Conservation (phyloP, 2,113 vertebrate genomes). For the Brevimyrus niger region DNA sequence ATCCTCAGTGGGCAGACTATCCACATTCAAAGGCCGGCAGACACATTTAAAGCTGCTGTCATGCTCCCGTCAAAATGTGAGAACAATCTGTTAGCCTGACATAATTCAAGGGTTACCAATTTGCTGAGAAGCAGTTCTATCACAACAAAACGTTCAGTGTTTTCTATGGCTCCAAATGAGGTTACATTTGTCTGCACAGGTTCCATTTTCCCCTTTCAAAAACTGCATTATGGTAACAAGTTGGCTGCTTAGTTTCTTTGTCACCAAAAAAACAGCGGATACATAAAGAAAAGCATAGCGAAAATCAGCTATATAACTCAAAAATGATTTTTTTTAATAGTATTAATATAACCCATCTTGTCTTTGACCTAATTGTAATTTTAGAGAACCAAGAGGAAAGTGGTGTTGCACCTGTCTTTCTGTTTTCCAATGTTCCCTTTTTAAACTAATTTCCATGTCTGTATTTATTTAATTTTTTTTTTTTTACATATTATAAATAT, state of each 20-base stretch:
- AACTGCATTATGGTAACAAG: background rate
- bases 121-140: background rate
- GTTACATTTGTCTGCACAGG: background rate
- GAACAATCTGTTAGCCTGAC: background rate
- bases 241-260: background rate
- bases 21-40: background rate
- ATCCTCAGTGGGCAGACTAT: background rate
- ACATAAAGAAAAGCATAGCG: background rate
- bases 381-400: background rate
- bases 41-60: background rate
- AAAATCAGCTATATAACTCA: background rate
- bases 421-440: background rate
- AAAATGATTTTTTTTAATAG: background rate
- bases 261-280: background rate
- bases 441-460: background rate
- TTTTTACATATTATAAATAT: background rate
- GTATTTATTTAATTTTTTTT: too few species aligned
- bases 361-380: background rate
- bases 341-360: background rate
- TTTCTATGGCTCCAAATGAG: background rate
- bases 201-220: background rate
- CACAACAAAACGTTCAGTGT: background rate
- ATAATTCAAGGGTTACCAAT: background rate
- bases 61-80: background rate
- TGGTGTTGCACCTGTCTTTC: background rate